Evolutionary conservation across 2,113 vertebrate species (phyloP), one percentile per base, ranked within the genome.

Genomic region (Salminus brasiliensis): DNA sequence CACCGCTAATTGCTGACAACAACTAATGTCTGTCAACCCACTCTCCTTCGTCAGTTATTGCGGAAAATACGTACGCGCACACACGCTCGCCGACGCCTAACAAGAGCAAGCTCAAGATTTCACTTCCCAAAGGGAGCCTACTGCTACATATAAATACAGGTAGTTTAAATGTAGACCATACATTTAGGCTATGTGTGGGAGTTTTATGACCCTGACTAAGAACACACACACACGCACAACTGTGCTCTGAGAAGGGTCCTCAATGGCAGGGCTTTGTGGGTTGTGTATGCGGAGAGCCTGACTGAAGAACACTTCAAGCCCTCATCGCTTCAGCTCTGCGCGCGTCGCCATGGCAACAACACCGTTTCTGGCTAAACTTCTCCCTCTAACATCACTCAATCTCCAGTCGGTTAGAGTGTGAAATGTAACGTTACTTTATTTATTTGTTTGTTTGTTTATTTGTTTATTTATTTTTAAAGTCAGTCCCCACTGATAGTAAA

Each of bases 341-440:
- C 65, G 41, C 30, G 71, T 80, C 66, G 62, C 62, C 52, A 15
- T 80, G 39, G 71, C 47, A 74, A 80, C 78, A 30, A 34, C 71
- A 68, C 62, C 52, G 10, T 57, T 80, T 13, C 62, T 79, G 77
- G 69, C 59, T 49, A 72, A 79, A 72, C 57, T 72, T 79, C 77
- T 66, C 10, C 32, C 15, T 74, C 49, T 18, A 59, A 74, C 62
- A 13, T 18, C 71, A 47, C 62, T 80, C 52, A 45, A 21, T 23
- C 78, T 80, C 47, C 65, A 34, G 39, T 43, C 63, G 30, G 49
- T 52, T 53, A 67, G 66, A 72, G 43, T 68, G 32, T n/a, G 2
- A 59, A 74, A 74, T 66, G 21, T 68, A 68, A 68, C 23, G 32
- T 34, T 57, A 2, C n/a, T 72, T 57, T 57, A 12, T 23, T 23